Evolutionary conservation across 2,113 vertebrate genomes (phyloP), one percentile per base, ranked within the genome.

Genomic region (Chaetorhynchus papuensis): DNA sequence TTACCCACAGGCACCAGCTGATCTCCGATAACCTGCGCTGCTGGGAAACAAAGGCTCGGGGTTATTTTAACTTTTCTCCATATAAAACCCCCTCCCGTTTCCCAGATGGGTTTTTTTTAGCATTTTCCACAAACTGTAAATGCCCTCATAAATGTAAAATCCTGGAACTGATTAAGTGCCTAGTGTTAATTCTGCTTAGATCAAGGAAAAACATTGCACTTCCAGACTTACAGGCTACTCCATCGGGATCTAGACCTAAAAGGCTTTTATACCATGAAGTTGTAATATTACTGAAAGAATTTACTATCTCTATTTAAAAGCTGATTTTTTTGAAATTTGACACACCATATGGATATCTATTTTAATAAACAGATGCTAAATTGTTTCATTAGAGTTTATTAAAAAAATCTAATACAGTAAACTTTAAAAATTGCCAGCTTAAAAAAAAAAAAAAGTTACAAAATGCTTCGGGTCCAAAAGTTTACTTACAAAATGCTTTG

Each of bases 161-260:
- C 63, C 85, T 95, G 91, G 76, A 83, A 84, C 80, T 89, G 60
- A 93, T 96, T 96, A 93, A 83, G 87, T 96, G 89, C 70, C 16
- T 53, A 24, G 68, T 77, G 54, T 89, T 93, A 94, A 91, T 96
- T 92, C 90, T 87, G 78, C 89, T 20, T 75, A 76, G 66, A 77
- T 94, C 74, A 94, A 87, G 76, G 54, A 42, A 90, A 96, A 93
- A 75, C 14, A 17, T 44, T 83, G 44, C 45, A 44, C 64, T 90
- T 92, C 76, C 87, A 94, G 69, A 68, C 49, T 92, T 89, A 42
- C 42, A 82, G 91, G 68, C 95, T 83, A 19, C 53, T 92, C 79
- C 52, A 4, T 7, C 89, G 82, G 78, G 77, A 87, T 53, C 44
- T 35, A 84, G 83, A 83, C 57, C 64, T 54, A 65, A 66, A 91